phyloP scores from a whole-genome alignment of 2,888 invertebrate species.

The Peribatodes rhomboidaria region DNA sequence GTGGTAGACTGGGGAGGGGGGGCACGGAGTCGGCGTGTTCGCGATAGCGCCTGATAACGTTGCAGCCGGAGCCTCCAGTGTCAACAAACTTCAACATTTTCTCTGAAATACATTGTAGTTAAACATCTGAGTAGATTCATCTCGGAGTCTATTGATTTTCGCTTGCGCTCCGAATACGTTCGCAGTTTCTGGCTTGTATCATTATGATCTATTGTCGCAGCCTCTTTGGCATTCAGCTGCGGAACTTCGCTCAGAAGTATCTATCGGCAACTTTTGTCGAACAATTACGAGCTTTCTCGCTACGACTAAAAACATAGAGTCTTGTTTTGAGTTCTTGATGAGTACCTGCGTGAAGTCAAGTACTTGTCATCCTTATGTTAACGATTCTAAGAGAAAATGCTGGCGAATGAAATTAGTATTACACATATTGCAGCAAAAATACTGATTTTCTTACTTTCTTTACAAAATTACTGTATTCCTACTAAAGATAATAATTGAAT shows the following conservation, averaged over 20 bases:
- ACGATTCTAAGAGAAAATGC: no score
- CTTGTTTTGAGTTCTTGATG: background rate
- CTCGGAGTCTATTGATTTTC: slow-evolving; percentile 80
- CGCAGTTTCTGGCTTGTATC: slow-evolving; percentile 39
- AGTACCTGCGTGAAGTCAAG: background rate
- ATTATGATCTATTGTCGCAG: slow-evolving; percentile 65
- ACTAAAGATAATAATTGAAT: no score
- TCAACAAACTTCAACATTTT: slow-evolving; percentile 78
- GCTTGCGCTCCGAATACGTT: slow-evolving; percentile 59
- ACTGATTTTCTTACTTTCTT: no score
- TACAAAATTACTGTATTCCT: no score
- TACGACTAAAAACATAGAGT: background rate
- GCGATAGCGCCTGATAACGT: slow-evolving; percentile 78
- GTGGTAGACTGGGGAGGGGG: slow-evolving; percentile 73
- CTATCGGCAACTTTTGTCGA: slow-evolving; percentile 40
- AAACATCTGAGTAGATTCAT: slow-evolving; percentile 47
- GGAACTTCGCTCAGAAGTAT: slow-evolving; percentile 43
- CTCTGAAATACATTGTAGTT: slow-evolving; percentile 34
- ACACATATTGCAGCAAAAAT: no score
- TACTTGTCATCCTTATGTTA: no score
- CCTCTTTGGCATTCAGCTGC: slow-evolving; percentile 68
- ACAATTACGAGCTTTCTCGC: slow-evolving; percentile 23
- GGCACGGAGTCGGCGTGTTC: slow-evolving; percentile 71
- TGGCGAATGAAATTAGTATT: no score
- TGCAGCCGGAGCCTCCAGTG: slow-evolving; percentile 69